Conservation (phyloP, 2,888 invertebrate species). For the Brachypterus glaber region DNA sequence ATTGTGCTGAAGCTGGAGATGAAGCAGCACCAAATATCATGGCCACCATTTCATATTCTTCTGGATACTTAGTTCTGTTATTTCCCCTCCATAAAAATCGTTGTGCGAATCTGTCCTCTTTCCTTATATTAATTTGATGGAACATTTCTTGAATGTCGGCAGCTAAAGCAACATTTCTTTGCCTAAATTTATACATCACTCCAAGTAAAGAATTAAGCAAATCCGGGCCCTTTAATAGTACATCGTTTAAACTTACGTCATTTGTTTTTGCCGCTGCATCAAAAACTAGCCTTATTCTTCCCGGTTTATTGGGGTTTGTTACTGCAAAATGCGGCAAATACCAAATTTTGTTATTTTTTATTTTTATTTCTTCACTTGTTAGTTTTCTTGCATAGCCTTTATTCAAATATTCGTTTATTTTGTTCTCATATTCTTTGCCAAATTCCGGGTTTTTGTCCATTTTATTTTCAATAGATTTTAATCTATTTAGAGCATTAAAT, state of each 20-base stretch:
- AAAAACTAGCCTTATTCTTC: slow-evolving; percentile 7
- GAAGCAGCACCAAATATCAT: slow-evolving; percentile 11
- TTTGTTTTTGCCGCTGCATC: no score
- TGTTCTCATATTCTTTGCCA: no score
- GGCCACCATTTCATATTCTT: slow-evolving; percentile 4
- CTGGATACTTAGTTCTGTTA: not conserved
- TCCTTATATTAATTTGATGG: not conserved
- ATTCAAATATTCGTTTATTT: no score
- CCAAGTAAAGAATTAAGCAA: slow-evolving; percentile 5
- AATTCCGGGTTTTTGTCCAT: no score
- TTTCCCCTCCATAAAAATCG: slow-evolving; percentile 8
- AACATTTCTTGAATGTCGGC: slow-evolving; percentile 7
- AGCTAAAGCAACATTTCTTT: slow-evolving; percentile 4
- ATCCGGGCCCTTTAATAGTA: slow-evolving; percentile 7
- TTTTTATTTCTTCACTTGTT: not conserved
- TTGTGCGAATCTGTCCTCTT: slow-evolving; percentile 6
- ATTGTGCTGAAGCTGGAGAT: slow-evolving; percentile 8
- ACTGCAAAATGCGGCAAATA: no score
- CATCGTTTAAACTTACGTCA: slow-evolving; percentile 4
- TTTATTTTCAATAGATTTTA: no score
- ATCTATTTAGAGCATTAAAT: no score
- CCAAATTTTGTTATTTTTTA: not conserved
- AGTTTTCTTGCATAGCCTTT: slow-evolving; percentile 6
- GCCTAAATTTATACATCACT: slow-evolving; percentile 5
- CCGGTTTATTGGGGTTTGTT: slow-evolving; percentile 1